A percentile compares a stretch with the other conserved stretches of the same genome.
Conservation (phyloP, 2,797 vertebrate species). For the Eupleurogrammus muticus region DNA sequence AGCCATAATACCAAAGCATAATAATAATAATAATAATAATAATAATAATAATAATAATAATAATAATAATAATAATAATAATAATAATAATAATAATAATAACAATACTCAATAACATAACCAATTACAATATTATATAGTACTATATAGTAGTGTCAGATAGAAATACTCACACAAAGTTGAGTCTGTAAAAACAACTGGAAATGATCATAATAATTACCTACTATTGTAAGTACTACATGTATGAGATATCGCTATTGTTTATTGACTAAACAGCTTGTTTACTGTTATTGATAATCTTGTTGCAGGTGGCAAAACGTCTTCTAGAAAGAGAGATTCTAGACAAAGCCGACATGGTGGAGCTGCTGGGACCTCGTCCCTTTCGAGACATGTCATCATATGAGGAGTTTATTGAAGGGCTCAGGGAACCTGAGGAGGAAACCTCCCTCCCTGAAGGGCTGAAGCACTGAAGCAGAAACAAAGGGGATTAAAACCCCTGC, state of each 20-base stretch:
- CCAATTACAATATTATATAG: too few relatives aligned
- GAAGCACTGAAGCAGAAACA: conserved; percentile 91
- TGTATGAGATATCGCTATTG: neutral
- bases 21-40: too few relatives aligned
- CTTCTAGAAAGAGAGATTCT: conserved; percentile 94
- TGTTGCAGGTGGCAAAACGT: conserved; percentile 90
- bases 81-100: too few relatives aligned
- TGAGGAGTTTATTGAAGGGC: conserved; percentile 94
- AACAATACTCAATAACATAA: too few relatives aligned
- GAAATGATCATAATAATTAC: neutral
- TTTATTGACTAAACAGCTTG: neutral
- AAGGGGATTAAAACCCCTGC: conserved; percentile 74
- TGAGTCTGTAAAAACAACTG: neutral
- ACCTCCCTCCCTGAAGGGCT: conserved; percentile 89
- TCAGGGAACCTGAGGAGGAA: conserved; percentile 90
- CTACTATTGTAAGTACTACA: neutral
- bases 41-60: too few relatives aligned
- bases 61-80: too few relatives aligned
- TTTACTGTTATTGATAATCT: conserved; percentile 3
- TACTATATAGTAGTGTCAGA: too few relatives aligned
- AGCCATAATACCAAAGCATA: too few relatives aligned
- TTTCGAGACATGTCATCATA: conserved; percentile 93
- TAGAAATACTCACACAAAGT: too few relatives aligned
- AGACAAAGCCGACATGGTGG: conserved; percentile 92
- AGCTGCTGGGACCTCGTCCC: conserved; percentile 91